Base-by-base conservation (phyloP, 2,888 invertebrate genomes). In the Geotrupes spiniger region DNA sequence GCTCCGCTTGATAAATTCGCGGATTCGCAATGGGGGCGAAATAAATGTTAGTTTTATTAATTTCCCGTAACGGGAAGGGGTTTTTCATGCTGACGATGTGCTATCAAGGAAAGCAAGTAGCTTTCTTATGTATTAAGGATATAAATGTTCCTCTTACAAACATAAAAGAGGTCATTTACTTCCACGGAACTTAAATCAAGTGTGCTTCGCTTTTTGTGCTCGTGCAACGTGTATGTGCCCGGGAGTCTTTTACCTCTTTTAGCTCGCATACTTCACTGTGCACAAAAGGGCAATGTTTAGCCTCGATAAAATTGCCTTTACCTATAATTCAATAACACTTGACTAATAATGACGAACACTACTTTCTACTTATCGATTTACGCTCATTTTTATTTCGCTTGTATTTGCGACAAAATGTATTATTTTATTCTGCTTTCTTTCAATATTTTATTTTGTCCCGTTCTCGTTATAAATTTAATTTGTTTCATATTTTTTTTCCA, bases 131-230 rank as follows among this genome's bases (percentile, higher is more conserved):
- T 55, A 57, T 57, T 57, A 59, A 51, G 51, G 46, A 53, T 57
- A 57, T 56, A 55, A 59, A 57, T 55, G 53, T 42, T 42, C 54
- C 52, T 53, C 50, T 59, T 59, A 51, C 45, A 38, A 51, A 42
- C 51, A 57, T 57, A 56, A 57, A 57, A 51, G 51, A 51, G 54
- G 56, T 56, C 57, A 49, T 59, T 59, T 54, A 54, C 49, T 54
- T 47, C 49, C 45, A 50, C 36, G 45, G 64, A 63, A 63, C 59
- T 63, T 40, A 60, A 60, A 51, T 68, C 48, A 57, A 58, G 46
- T 66, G 65, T 52, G 46, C 55, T 51, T 33, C 51, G 38, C 51
- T 41, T 43, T 51, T 41, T 47, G 43, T 43, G 39, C 36, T 42
- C 37, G 21, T 21, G 6, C 21, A 21, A 21, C 21, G 21, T 21